A percentile compares a stretch with the other conserved stretches of the same genome.
Evolutionary conservation across 2,888 invertebrate species (phyloP).

Genomic region (Digitonthophagus gazella): DNA sequence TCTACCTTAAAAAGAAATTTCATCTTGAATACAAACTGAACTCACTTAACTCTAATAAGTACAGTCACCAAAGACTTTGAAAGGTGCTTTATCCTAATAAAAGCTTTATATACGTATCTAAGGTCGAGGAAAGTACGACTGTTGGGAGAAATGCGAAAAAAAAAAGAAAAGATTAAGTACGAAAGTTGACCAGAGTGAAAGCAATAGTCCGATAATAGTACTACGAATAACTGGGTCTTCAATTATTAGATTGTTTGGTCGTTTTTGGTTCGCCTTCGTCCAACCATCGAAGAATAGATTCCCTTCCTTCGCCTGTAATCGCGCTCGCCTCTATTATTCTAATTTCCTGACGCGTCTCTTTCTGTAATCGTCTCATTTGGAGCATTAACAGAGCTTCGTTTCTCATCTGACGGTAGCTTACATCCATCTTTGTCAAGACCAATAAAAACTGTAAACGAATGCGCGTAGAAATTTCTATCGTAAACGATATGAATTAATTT

Average conservation of each 20-base stretch:
- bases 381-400: slow-evolving; percentile 83
- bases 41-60: not conserved
- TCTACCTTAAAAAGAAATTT: no score
- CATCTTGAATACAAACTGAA: not conserved
- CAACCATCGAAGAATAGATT: slow-evolving; percentile 64
- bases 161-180: slow-evolving; percentile 6
- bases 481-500: slow-evolving; percentile 6
- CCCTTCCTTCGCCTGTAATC: slow-evolving; percentile 68
- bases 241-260: not conserved
- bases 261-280: slow-evolving; percentile 27
- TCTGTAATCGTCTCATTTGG: slow-evolving; percentile 68
- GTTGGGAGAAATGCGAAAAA: slow-evolving; percentile 1
- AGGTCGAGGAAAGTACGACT: not conserved
- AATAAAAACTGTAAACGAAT: slow-evolving; percentile 60
- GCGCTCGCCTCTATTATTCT: slow-evolving; percentile 73
- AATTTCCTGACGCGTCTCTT: slow-evolving; percentile 67
- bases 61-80: not conserved
- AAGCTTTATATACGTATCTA: slow-evolving; percentile 1
- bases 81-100: not conserved
- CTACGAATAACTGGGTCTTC: no score
- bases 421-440: slow-evolving; percentile 80
- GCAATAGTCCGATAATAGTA: not conserved
- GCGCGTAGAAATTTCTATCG: not conserved
- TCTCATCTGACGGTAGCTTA: slow-evolving; percentile 82
- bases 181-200: slow-evolving; percentile 13